Percentiles rank a stretch among this genome's conserved stretches.
phyloP scores from a whole-genome alignment of 1,140 invertebrate genomes.

The Trypoxylus dichotomus region DNA sequence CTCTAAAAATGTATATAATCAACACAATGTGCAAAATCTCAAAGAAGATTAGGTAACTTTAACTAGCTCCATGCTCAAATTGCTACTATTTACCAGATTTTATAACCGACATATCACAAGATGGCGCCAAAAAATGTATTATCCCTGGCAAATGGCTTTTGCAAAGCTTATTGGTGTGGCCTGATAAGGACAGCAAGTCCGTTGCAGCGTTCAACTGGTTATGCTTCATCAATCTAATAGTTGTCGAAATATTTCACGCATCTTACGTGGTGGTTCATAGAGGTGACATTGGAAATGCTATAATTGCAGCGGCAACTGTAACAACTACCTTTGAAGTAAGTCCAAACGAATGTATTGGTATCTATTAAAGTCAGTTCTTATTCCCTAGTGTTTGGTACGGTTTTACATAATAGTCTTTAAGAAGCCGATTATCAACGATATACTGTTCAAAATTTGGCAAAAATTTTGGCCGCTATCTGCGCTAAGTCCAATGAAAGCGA shows the following conservation, averaged over 20 bases:
- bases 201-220: neutral
- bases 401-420: conserved; percentile 5
- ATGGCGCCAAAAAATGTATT: conserved; percentile 11
- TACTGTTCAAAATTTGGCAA: conserved; percentile 10
- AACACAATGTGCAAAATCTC: too few species aligned
- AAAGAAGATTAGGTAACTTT: too few species aligned
- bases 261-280: neutral
- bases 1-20: too few species aligned
- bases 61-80: neutral
- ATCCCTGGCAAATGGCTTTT: conserved; percentile 13
- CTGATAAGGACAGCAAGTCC: neutral
- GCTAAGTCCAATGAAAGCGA: neutral
- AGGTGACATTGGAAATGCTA: neutral
- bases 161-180: conserved; percentile 16
- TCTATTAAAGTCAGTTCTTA: neutral
- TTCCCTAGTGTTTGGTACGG: neutral
- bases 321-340: conserved; percentile 8
- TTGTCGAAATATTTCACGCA: conserved; percentile 22
- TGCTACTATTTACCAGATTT: neutral
- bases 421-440: neutral
- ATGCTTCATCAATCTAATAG: conserved; percentile 1
- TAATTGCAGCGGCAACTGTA: conserved; percentile 4
- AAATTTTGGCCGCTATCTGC: conserved; percentile 5
- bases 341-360: neutral
- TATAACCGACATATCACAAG: neutral